These are phyloP conservation scores for Trachelus tabidus DNA, from an alignment of 2,888 invertebrate genomes.

Conservation along the genomic window DNA sequence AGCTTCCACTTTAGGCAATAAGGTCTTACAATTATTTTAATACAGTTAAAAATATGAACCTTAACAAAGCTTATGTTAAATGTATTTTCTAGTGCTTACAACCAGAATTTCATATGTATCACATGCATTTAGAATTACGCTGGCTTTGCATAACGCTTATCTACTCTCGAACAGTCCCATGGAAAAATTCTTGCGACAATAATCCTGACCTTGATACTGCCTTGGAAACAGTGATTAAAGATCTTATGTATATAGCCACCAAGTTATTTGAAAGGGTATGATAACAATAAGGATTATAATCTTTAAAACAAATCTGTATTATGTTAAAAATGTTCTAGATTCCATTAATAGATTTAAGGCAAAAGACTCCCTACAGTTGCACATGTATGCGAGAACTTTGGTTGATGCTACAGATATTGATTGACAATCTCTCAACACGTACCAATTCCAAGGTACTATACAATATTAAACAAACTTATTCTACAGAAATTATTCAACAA, in stretches of 20 bases:
- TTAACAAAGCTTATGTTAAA: not conserved
- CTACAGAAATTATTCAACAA: not conserved
- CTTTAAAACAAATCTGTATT: conserved; percentile 8
- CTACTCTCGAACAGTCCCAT: conserved; percentile 38
- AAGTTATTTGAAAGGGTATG: conserved; percentile 64
- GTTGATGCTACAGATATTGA: conserved; percentile 68
- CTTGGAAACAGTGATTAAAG: conserved; percentile 48
- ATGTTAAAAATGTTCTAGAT: conserved; percentile 48
- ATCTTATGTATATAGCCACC: conserved; percentile 58
- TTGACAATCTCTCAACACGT: conserved; percentile 57
- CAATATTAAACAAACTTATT: conserved; percentile 2
- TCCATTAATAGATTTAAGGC: conserved; percentile 62
- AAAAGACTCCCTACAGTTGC: conserved; percentile 70
- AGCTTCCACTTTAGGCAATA: conserved; percentile 62
- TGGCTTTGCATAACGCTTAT: conserved; percentile 65
- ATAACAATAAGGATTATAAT: not conserved
- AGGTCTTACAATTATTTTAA: conserved; percentile 45
- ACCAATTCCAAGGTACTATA: conserved; percentile 46
- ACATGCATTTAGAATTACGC: conserved; percentile 67
- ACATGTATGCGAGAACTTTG: conserved; percentile 72
- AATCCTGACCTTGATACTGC: conserved; percentile 45
- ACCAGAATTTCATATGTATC: conserved; percentile 68
- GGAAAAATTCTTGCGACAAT: conserved; percentile 37
- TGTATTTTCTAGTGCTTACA: conserved; percentile 59
- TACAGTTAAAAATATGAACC: not conserved